phyloP scores from a whole-genome alignment of 2,888 invertebrate genomes.

The Zootermopsis nevadensis region DNA sequence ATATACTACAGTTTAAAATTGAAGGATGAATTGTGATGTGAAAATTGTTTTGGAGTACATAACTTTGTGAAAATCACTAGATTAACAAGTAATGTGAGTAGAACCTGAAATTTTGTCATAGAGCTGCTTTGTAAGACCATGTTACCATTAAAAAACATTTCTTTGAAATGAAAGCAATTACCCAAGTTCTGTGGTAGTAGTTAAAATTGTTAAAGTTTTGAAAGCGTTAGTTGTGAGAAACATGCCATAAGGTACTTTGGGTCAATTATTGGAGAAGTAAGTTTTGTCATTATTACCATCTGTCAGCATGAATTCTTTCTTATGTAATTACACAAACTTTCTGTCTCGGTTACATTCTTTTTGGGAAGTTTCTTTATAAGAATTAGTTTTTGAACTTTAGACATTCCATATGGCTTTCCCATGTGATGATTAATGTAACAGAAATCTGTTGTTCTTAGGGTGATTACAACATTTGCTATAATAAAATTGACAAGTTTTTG shows the following conservation, averaged over 20 bases:
- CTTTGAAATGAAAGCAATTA: background rate
- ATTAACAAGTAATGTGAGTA: too few relatives aligned
- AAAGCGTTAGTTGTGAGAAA: constrained; percentile 8
- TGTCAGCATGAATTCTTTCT: background rate
- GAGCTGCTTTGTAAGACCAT: too few relatives aligned
- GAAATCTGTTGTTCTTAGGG: background rate
- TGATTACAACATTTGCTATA: too few relatives aligned
- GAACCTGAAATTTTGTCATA: too few relatives aligned
- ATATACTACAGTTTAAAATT: too few relatives aligned
- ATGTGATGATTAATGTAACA: background rate
- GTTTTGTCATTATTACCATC: background rate
- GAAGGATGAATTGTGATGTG: too few relatives aligned
- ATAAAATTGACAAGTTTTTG: too few relatives aligned
- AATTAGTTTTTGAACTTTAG: constrained; percentile 14
- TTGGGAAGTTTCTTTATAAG: background rate
- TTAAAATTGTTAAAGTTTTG: constrained; percentile 14
- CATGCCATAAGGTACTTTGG: constrained; percentile 28
- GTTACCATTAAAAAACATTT: background rate
- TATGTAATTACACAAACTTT: constrained; percentile 5
- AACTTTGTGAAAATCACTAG: too few relatives aligned
- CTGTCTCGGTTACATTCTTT: background rate
- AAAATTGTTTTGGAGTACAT: too few relatives aligned
- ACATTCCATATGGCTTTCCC: background rate
- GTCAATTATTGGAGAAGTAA: background rate
- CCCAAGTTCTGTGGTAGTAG: background rate